A percentile compares a stretch with the other conserved stretches of the same genome.
These are phyloP conservation scores for Heliconius ismenius DNA, from an alignment of 2,888 invertebrate genomes.

Conservation along the genomic window DNA sequence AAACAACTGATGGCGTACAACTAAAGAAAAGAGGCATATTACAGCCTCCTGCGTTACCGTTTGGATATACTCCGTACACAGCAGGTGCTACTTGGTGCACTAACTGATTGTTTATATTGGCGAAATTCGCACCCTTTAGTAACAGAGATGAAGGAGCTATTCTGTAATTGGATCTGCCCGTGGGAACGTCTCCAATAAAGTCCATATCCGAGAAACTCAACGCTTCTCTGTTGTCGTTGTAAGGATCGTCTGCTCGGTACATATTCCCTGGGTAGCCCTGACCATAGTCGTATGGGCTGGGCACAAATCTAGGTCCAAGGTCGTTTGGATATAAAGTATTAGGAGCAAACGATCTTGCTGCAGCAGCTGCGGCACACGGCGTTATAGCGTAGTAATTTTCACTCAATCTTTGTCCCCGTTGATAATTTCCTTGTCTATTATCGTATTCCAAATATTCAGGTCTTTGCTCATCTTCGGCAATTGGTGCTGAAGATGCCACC, in stretches of 20 bases:
- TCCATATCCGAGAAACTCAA: slow-evolving; percentile 65
- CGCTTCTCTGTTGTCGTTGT: slow-evolving; percentile 52
- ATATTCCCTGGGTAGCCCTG: slow-evolving; percentile 44
- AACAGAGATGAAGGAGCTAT: slow-evolving; percentile 26
- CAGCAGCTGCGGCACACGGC: slow-evolving; percentile 60
- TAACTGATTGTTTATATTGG: slow-evolving; percentile 42
- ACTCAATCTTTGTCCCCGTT: slow-evolving; percentile 38
- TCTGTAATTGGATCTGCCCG: slow-evolving; percentile 54
- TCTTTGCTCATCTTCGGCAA: slow-evolving; percentile 37
- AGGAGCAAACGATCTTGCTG: slow-evolving; percentile 35
- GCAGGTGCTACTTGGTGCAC: slow-evolving; percentile 48
- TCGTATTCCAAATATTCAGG: slow-evolving; percentile 28
- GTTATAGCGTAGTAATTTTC: slow-evolving; percentile 43
- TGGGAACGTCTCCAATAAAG: slow-evolving; percentile 55
- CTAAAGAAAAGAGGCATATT: slow-evolving; percentile 69
- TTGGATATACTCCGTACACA: slow-evolving; percentile 66
- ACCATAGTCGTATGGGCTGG: slow-evolving; percentile 35
- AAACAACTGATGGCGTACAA: slow-evolving; percentile 67
- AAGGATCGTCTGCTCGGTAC: slow-evolving; percentile 42
- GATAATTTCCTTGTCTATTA: slow-evolving; percentile 35
- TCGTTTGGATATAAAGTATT: slow-evolving; percentile 22
- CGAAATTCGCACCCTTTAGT: slow-evolving; percentile 23
- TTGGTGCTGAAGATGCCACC: slow-evolving; percentile 51
- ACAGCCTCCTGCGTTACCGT: slow-evolving; percentile 62
- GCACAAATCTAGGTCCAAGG: slow-evolving; percentile 25